These are phyloP conservation scores for Agapostemon virescens DNA, from an alignment of 2,888 invertebrate genomes.

Conservation along the genomic window DNA sequence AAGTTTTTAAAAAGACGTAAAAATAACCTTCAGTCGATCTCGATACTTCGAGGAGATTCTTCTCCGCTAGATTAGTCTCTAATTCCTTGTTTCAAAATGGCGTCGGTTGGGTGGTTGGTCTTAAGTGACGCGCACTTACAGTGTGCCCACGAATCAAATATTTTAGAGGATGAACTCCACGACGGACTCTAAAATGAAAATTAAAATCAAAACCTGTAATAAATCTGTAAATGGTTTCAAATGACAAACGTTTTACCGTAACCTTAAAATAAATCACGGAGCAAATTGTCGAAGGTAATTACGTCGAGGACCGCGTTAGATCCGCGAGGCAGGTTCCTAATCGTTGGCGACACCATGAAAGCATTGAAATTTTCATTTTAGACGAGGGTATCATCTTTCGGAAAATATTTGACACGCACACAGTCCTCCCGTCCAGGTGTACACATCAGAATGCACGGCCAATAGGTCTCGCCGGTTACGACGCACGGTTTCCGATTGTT, in stretches of 20 bases:
- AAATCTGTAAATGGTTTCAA: no score
- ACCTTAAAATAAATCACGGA: no score
- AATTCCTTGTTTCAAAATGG: background rate
- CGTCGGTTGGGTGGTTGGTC: background rate
- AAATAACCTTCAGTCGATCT: background rate
- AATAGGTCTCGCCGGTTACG: constrained; percentile 47
- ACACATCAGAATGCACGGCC: constrained; percentile 42
- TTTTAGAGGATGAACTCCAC: background rate
- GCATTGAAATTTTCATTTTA: background rate
- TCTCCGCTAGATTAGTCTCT: background rate
- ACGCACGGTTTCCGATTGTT: constrained; percentile 51
- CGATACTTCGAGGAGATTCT: background rate
- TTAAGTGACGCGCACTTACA: background rate
- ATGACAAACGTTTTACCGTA: no score
- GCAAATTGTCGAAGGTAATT: no score
- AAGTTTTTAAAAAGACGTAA: background rate
- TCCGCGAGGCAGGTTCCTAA: background rate
- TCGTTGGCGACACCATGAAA: background rate
- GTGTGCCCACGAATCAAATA: background rate
- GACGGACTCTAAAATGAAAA: background rate
- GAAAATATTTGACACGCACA: background rate
- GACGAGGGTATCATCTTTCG: background rate
- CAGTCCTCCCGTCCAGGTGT: background rate
- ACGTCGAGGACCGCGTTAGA: no score
- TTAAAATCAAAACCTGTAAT: no score